phyloP scores from a whole-genome alignment of 2,888 invertebrate genomes.

The Dasypogon diadema region DNA sequence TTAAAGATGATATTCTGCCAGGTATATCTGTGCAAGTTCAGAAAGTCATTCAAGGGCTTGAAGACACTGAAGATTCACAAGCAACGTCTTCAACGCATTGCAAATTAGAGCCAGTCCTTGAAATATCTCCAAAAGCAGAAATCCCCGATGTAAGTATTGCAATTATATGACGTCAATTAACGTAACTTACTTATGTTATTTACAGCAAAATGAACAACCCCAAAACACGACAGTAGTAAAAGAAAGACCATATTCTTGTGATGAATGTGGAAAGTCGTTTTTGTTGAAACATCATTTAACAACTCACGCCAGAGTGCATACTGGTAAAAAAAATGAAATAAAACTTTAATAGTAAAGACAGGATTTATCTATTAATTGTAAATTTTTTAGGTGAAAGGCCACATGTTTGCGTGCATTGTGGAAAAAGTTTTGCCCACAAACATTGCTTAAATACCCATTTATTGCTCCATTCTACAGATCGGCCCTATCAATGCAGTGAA shows the following conservation, averaged over 20 bases:
- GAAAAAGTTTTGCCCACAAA: conserved; percentile 85
- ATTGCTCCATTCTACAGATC: conserved; percentile 82
- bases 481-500: conserved; percentile 86
- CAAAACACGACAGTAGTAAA: conserved; percentile 70
- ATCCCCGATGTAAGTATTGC: conserved; percentile 64
- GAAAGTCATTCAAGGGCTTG: conserved; percentile 69
- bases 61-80: conserved; percentile 69
- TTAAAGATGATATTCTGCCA: conserved; percentile 67
- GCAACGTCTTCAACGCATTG: conserved; percentile 67
- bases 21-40: conserved; percentile 70
- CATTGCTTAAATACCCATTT: conserved; percentile 87
- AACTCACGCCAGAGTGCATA: conserved; percentile 85
- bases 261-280: conserved; percentile 87
- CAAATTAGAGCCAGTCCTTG: conserved; percentile 68
- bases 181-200: no score
- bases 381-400: conserved; percentile 76
- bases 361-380: not conserved
- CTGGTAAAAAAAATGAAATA: conserved; percentile 69
- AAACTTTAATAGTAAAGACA: not conserved
- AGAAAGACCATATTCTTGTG: conserved; percentile 84
- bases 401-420: conserved; percentile 83
- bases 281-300: conserved; percentile 86
- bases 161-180: no score
- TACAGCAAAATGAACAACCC: conserved; percentile 64
- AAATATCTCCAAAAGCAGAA: conserved; percentile 69